Conservation (phyloP, 1,140 invertebrate species). For the Cataglyphis hispanica region DNA sequence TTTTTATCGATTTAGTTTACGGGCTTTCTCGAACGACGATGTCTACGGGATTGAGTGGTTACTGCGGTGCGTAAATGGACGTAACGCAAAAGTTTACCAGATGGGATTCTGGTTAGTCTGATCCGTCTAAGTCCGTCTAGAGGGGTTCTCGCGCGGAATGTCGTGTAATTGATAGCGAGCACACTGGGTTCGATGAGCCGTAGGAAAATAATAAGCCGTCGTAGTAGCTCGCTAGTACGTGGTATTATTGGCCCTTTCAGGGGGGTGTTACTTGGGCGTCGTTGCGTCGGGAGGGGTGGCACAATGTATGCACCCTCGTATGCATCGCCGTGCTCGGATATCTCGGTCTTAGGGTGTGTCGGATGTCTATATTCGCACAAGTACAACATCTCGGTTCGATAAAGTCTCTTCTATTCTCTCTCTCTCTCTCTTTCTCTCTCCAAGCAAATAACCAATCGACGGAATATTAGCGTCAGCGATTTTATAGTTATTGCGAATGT, state of each 20-base stretch:
- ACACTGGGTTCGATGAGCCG: conserved; percentile 81
- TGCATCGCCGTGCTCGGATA: conserved; percentile 66
- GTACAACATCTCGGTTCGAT: conserved; percentile 74
- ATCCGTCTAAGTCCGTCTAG: conserved; percentile 80
- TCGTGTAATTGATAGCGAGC: conserved; percentile 82
- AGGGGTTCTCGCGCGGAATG: conserved; percentile 75
- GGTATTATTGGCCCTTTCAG: conserved; percentile 74
- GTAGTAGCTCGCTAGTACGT: conserved; percentile 70
- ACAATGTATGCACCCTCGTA: conserved; percentile 76
- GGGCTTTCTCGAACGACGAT: not conserved
- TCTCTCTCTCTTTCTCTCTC: conserved; percentile 22
- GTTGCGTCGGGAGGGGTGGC: conserved; percentile 66
- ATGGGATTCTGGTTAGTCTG: conserved; percentile 84
- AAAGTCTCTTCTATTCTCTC: conserved; percentile 61
- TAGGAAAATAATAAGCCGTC: conserved; percentile 82
- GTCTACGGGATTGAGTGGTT: conserved; percentile 40
- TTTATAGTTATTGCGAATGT: not conserved
- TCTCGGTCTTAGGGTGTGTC: conserved; percentile 76
- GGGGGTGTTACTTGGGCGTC: conserved; percentile 75
- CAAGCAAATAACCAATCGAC: conserved; percentile 31
- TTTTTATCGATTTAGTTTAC: conserved; percentile 39
- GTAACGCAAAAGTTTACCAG: conserved; percentile 80
- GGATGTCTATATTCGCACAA: conserved; percentile 75
- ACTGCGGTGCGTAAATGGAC: conserved; percentile 67
- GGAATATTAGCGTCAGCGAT: conserved; percentile 14